phyloP scores from a whole-genome alignment of 2,113 vertebrate species.

The Mirza zaza region DNA sequence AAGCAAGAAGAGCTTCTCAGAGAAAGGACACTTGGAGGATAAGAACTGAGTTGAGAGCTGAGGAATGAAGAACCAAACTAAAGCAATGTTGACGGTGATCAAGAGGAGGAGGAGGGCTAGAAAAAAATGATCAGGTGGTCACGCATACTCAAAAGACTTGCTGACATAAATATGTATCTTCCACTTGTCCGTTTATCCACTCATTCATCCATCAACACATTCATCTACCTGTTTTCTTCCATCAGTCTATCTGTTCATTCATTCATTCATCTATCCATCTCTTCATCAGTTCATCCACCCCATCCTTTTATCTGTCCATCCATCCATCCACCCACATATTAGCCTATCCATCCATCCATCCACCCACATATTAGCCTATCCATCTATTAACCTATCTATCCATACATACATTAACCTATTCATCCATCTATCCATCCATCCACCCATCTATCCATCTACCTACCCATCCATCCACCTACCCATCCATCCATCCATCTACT shows the following conservation, averaged over 20 bases:
- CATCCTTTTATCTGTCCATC: background rate
- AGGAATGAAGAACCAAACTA: background rate
- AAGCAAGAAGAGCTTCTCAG: background rate
- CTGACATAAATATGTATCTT: background rate
- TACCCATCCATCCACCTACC: too few species aligned
- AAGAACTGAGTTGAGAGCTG: background rate
- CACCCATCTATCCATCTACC: background rate
- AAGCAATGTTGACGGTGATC: background rate
- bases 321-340: background rate
- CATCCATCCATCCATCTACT: background rate
- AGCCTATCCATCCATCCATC: background rate
- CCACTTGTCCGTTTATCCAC: background rate
- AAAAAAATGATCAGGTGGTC: too few species aligned
- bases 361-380: rapidly evolving
- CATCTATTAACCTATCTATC: background rate
- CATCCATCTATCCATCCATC: too few species aligned
- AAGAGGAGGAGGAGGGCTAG: background rate
- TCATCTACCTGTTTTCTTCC: background rate
- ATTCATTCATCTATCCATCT: background rate
- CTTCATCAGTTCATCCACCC: background rate
- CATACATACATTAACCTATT: background rate
- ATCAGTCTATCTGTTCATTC: background rate
- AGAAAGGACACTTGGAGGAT: background rate
- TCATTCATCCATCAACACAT: background rate
- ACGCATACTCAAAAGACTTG: background rate